A percentile compares a stretch with the other conserved stretches of the same genome.
Conservation (phyloP, 2,888 invertebrate species). For the Plemyria rubiginata region DNA sequence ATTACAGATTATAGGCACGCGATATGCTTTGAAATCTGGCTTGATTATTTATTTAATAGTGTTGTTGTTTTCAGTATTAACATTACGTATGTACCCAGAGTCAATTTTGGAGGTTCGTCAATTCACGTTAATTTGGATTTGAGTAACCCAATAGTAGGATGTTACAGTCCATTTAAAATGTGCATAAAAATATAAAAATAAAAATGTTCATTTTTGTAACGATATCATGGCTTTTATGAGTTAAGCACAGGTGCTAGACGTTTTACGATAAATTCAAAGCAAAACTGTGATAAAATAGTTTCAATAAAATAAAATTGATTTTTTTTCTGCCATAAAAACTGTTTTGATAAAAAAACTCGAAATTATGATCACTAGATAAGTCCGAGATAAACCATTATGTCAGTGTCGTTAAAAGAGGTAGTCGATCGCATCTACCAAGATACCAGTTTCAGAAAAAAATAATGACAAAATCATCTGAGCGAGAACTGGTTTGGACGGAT, state of each 20-base stretch:
- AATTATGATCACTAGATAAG: not conserved
- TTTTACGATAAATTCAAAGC: too few relatives aligned
- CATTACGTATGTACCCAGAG: too few relatives aligned
- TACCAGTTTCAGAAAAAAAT: constrained; percentile 64
- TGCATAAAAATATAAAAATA: too few relatives aligned
- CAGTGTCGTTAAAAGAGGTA: constrained; percentile 48
- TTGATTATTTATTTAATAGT: constrained; percentile 16
- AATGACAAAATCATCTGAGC: constrained; percentile 78
- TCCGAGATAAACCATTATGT: constrained; percentile 33
- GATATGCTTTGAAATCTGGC: constrained; percentile 16
- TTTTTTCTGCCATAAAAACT: too few relatives aligned
- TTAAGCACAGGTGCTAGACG: too few relatives aligned
- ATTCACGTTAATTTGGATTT: not conserved
- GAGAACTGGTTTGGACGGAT: constrained; percentile 74
- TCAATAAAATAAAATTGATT: too few relatives aligned
- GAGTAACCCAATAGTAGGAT: too few relatives aligned
- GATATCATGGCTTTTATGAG: too few relatives aligned
- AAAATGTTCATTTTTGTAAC: too few relatives aligned
- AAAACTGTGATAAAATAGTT: too few relatives aligned
- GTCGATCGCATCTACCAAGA: constrained; percentile 51
- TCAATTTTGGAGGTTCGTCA: not conserved
- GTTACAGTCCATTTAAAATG: too few relatives aligned
- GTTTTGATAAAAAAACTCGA: not conserved
- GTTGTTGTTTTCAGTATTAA: not conserved
- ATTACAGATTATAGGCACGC: constrained; percentile 15